Base-by-base conservation (phyloP, 2,797 vertebrate species). In the Eupleurogrammus muticus region DNA sequence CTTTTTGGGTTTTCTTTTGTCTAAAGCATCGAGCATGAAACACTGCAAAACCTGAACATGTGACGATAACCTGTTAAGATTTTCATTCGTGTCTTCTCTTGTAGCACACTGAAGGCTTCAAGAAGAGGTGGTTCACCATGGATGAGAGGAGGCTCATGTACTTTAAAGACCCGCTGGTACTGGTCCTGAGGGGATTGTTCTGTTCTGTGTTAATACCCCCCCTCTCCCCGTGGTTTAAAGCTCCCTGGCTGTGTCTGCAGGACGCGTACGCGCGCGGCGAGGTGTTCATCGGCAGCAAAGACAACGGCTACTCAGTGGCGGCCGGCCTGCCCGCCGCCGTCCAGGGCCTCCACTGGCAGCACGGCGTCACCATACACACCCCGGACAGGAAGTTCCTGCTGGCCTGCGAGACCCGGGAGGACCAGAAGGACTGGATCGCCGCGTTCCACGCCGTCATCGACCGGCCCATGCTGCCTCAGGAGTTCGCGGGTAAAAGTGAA, bases 101-200 rank as follows among this genome's bases (percentile, higher is more conserved):
- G 12, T 86, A 99, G 98, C 96, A 97, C 88, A 99, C 96, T 1
- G 97, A 99, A 80, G 97, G 97, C 16, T 99, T 99, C 87, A 97
- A 97, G 91, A 98, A 96, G 80, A 94, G 98, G 66, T 99, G 98
- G 98, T 99, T 99, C 79, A 97, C 96, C 2, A 93, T 99, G 96
- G 98, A 99, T 14, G 97, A 99, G 87, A 93, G 98, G 49, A 95
- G 97, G 75, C 95, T 99, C 77, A 96, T 99, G 97, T 99, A 99
- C 84, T 98, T 98, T 91, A 99, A 98, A 92, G 97, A 98, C 77
- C 97, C 97, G 3, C 87, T 99, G 96, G 98, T 99, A 94, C 93
- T 92, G 0, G 2, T 32, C 16, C 3, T 0, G 47, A 35, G 5
- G 12, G 5, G 19, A 34, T 10, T 2, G 5, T 32, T 12, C 5